Evolutionary conservation across 1,140 invertebrate genomes (phyloP).

Genomic region (Eriocheir sinensis): DNA sequence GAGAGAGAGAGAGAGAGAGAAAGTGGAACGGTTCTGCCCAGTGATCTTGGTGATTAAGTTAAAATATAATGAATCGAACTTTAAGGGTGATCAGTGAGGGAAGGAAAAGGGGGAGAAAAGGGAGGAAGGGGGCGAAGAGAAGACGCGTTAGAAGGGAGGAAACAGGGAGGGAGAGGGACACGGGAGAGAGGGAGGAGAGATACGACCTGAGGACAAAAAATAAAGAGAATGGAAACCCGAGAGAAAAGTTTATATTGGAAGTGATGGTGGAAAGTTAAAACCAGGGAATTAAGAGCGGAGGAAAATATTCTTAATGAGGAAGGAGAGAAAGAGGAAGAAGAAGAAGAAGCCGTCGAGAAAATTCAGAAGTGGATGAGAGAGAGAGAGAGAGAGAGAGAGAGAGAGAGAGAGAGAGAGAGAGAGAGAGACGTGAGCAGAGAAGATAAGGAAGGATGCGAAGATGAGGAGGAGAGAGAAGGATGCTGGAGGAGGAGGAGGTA

Average conservation of each 20-base stretch:
- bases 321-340: not conserved
- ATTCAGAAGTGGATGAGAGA: not conserved
- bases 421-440: no score
- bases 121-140: no score
- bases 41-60: not conserved
- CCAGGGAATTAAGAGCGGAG: no score
- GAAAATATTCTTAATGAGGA: conserved; percentile 12
- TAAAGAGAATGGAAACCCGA: not conserved
- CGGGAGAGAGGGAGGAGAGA: not conserved
- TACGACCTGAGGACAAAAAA: no score
- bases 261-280: not conserved
- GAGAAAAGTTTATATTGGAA: not conserved
- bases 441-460: no score
- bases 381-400: not conserved
- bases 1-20: not conserved
- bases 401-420: not conserved
- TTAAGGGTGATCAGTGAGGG: conserved; percentile 1
- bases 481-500: not conserved
- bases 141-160: not conserved
- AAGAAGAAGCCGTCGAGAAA: not conserved
- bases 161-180: not conserved
- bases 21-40: not conserved
- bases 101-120: not conserved
- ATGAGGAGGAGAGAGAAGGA: not conserved
- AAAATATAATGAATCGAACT: conserved; percentile 17